Evolutionary conservation across 2,797 vertebrate genomes (phyloP).

Genomic region (Channallabes apus): DNA sequence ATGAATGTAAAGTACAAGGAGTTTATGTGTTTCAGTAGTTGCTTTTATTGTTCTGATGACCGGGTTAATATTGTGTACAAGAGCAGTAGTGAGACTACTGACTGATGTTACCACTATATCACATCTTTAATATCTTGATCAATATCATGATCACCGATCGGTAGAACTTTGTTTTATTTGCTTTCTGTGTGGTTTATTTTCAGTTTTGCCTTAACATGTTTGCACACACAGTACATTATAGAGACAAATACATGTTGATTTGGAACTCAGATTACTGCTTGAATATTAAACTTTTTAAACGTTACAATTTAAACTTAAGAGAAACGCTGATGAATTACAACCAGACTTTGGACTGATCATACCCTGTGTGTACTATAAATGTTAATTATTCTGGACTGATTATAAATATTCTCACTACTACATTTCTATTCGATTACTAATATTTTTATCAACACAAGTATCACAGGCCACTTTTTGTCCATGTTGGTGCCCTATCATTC

Average conservation of each 20-base stretch:
- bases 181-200: not conserved
- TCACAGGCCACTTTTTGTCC: not conserved
- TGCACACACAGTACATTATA: not conserved
- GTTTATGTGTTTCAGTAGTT: not conserved
- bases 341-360: not conserved
- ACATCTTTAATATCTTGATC: not conserved
- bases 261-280: not conserved
- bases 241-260: not conserved
- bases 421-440: not conserved
- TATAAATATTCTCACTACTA: not conserved
- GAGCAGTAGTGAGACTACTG: too few relatives aligned
- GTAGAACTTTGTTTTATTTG: not conserved
- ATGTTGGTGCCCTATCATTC: not conserved
- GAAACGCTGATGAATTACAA: not conserved
- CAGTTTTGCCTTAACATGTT: not conserved
- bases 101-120: not conserved
- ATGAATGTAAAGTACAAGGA: not conserved
- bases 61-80: not conserved
- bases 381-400: not conserved
- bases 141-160: too few relatives aligned
- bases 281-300: too few relatives aligned
- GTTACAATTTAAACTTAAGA: not conserved
- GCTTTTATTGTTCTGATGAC: not conserved
- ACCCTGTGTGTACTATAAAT: not conserved
- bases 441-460: not conserved